Evolutionary conservation across 2,113 vertebrate species (phyloP), one percentile per base, ranked within the genome.

Genomic region (Castor canadensis): DNA sequence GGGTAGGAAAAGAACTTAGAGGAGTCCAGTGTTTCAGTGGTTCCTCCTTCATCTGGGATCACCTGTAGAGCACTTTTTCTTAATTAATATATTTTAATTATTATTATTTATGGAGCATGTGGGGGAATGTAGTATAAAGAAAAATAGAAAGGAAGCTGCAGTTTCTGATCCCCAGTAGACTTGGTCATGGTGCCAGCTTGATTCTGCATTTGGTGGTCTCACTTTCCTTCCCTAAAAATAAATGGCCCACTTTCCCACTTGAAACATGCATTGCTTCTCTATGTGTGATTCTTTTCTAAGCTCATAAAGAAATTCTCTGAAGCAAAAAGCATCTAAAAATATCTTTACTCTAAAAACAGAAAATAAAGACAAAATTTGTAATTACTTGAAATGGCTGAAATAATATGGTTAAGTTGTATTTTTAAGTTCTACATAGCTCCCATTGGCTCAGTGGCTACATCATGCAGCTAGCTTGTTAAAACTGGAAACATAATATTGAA

Each of bases 141-240:
- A n/a, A 87, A 90, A 43, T 26, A 24, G n/a, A 7, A 30, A 92
- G 75, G 40, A 35, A 67, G 67, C 54, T 30, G 35, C n/a, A 12
- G 15, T n/a, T 69, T 56, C 66, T 58, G 80, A n/a, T 20, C 38
- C 71, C 24, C 20, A 6, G 86, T 85, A 54, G 77, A 26, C 62
- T 22, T 20, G 76, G 20, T 66, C 58, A n/a, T 28, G 5, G 69
- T 22, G 71, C 24, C 83, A 71, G 69, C 60, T 16, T 32, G 47
- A 72, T 73, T 72, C 64, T 85, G 72, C 16, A 17, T 32, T 13
- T 24, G 66, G 56, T 49, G 96, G 72, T 72, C 91, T 87, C 43
- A 1, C 28, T 47, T 54, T 75, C 91, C 79, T 92, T 32, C 89
- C 82, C 96, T 94, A 91, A 92, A 97, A 93, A 94, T 91, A 97